A percentile compares a stretch with the other conserved stretches of the same genome.
Evolutionary conservation across 2,888 invertebrate species (phyloP).

Genomic region (Ctena decussata): DNA sequence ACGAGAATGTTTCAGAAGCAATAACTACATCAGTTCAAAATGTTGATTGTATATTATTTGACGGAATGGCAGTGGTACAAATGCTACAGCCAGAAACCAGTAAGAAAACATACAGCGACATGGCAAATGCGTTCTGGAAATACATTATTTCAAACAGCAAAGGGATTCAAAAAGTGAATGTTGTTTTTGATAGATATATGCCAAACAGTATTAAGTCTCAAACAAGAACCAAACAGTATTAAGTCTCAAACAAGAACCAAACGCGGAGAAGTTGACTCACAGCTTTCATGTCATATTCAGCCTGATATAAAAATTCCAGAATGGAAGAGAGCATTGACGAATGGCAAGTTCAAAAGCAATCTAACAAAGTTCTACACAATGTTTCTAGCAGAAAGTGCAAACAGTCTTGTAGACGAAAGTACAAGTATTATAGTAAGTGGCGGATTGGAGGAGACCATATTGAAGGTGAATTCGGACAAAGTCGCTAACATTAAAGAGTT

Average conservation of each 20-base stretch:
- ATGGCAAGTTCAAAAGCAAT: not conserved
- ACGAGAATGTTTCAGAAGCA: not conserved
- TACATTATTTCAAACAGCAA: not conserved
- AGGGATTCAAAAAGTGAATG: not conserved
- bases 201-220: not conserved
- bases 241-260: not conserved
- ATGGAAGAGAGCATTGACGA: not conserved
- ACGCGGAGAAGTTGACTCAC: not conserved
- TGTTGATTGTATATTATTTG: not conserved
- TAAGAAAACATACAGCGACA: not conserved
- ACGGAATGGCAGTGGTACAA: not conserved
- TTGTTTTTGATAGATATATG: not conserved
- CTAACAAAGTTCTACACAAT: not conserved
- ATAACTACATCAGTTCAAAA: not conserved
- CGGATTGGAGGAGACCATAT: not conserved
- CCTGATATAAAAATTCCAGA: constrained; percentile 1
- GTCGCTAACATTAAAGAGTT: not conserved
- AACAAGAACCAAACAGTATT: not conserved
- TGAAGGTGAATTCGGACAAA: not conserved
- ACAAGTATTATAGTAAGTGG: not conserved
- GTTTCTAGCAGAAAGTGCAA: not conserved
- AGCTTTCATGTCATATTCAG: not conserved
- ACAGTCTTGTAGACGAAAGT: not conserved
- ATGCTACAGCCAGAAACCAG: not conserved
- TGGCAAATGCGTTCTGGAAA: not conserved